phyloP scores from a whole-genome alignment of 2,113 vertebrate genomes.

The Oxygymnocypris stewartii region DNA sequence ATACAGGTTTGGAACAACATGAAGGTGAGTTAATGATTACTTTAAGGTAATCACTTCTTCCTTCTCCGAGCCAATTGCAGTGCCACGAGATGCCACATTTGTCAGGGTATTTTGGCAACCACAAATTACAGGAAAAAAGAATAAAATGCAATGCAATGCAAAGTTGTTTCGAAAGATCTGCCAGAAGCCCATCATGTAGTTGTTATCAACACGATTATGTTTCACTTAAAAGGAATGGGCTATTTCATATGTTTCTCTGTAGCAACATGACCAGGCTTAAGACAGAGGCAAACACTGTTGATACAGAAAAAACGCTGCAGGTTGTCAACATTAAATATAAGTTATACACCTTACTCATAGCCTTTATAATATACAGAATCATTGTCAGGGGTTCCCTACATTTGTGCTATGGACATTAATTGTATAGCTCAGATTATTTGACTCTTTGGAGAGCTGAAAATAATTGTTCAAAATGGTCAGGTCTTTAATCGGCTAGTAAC shows the following conservation, averaged over 20 bases:
- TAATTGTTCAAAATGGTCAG: background rate
- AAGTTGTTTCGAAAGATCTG: slow-evolving; percentile 36
- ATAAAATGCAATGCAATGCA: slow-evolving; percentile 5
- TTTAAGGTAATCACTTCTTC: background rate
- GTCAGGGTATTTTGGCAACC: slow-evolving; percentile 31
- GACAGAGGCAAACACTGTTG: background rate
- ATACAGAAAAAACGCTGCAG: background rate
- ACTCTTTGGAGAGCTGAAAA: background rate
- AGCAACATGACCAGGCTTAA: slow-evolving; percentile 4
- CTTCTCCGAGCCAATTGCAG: slow-evolving; percentile 27
- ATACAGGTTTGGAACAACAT: background rate
- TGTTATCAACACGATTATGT: slow-evolving; percentile 9
- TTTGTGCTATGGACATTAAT: background rate
- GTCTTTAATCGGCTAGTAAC: background rate
- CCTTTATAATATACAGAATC: background rate
- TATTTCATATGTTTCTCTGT: background rate
- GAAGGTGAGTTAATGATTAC: background rate
- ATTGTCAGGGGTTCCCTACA: background rate
- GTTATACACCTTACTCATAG: background rate
- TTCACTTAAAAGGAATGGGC: background rate
- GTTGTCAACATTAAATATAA: background rate
- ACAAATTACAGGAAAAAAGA: slow-evolving; percentile 15
- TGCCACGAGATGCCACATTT: slow-evolving; percentile 31
- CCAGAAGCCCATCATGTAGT: slow-evolving; percentile 2
- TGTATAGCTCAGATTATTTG: background rate